Evolutionary conservation across 2,888 invertebrate genomes (phyloP).

Genomic region (Apoderus coryli): DNA sequence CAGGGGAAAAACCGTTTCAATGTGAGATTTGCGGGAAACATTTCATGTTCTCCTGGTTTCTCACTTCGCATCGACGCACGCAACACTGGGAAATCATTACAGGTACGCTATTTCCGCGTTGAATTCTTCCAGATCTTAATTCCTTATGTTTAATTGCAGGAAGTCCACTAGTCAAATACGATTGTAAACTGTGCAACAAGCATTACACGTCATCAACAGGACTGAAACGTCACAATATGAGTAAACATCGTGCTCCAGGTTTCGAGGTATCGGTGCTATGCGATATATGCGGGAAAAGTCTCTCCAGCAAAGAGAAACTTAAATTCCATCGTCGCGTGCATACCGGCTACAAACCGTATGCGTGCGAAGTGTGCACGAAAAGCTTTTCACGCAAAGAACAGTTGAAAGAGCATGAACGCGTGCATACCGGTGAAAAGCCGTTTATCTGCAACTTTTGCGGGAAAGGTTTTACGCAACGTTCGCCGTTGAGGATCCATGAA

Average conservation of each 20-base stretch:
- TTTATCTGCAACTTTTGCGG: slow-evolving; percentile 45
- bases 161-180: slow-evolving; percentile 31
- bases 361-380: slow-evolving; percentile 31
- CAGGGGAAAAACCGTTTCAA: slow-evolving; percentile 36
- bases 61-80: slow-evolving; percentile 36
- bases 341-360: slow-evolving; percentile 36
- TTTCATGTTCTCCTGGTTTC: slow-evolving; percentile 38
- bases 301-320: slow-evolving; percentile 36
- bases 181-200: slow-evolving; percentile 29
- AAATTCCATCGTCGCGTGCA: slow-evolving; percentile 39
- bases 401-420: slow-evolving; percentile 41
- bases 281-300: slow-evolving; percentile 41
- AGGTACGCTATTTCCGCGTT: too few relatives aligned
- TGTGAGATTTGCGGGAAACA: slow-evolving; percentile 40
- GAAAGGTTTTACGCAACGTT: slow-evolving; percentile 44
- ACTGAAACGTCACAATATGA: slow-evolving; percentile 26
- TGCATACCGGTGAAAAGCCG: slow-evolving; percentile 46
- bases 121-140: too few relatives aligned
- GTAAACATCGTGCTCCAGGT: slow-evolving; percentile 33
- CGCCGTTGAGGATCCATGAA: slow-evolving; percentile 45
- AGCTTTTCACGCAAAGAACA: slow-evolving; percentile 45
- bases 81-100: slow-evolving; percentile 35
- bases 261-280: slow-evolving; percentile 33
- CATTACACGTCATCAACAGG: slow-evolving; percentile 28
- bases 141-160: too few relatives aligned